phyloP scores from a whole-genome alignment of 1,140 invertebrate genomes.

The Diprion similis region DNA sequence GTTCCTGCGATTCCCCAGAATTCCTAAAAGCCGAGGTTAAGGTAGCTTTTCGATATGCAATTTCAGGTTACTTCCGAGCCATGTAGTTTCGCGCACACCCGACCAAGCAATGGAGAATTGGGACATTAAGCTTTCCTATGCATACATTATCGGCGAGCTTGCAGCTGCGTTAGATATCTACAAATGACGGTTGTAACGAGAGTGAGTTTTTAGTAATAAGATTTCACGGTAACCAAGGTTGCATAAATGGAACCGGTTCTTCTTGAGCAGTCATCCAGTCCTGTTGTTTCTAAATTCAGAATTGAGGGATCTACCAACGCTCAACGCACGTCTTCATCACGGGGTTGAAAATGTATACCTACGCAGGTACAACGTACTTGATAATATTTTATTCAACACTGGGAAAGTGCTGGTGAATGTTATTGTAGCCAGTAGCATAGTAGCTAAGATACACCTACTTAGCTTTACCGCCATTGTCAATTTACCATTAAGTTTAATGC shows the following conservation, averaged over 20 bases:
- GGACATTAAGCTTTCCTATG: not conserved
- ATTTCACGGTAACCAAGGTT: not conserved
- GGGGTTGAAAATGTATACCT: not conserved
- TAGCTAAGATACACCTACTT: not conserved
- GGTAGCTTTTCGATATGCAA: slow-evolving; percentile 5
- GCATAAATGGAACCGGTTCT: not conserved
- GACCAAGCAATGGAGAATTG: not conserved
- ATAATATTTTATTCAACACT: not conserved
- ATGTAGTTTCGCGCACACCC: not conserved
- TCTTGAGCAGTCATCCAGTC: too few species aligned
- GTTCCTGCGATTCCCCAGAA: too few species aligned
- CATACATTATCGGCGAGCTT: not conserved
- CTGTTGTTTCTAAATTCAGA: too few species aligned
- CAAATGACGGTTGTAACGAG: not conserved
- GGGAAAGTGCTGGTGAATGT: not conserved
- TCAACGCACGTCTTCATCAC: too few species aligned
- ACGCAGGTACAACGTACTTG: not conserved
- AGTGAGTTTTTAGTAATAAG: not conserved
- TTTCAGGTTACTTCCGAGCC: slow-evolving; percentile 4
- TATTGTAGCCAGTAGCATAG: not conserved
- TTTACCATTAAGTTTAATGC: not conserved
- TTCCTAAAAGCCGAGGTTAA: not conserved
- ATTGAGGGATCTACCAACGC: too few species aligned
- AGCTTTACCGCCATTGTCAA: not conserved
- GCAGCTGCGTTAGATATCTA: not conserved